phyloP scores from a whole-genome alignment of 2,888 invertebrate genomes.

The Lepidocyrtinus sp. region DNA sequence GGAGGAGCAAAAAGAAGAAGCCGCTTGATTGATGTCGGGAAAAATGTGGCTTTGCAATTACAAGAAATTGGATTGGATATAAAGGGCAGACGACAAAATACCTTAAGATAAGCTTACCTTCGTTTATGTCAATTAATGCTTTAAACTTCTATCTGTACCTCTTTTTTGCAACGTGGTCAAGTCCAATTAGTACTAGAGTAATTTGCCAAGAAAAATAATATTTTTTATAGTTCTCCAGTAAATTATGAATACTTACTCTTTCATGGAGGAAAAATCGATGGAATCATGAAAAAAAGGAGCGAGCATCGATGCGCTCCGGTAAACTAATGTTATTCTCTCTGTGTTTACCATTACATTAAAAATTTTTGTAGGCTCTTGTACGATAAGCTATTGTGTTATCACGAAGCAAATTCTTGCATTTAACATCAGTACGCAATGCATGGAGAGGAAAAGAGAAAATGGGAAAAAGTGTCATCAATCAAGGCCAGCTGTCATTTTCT shows the following conservation, averaged over 20 bases:
- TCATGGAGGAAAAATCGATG: too few relatives aligned
- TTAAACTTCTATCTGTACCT: too few relatives aligned
- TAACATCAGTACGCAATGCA: too few relatives aligned
- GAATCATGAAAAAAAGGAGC: too few relatives aligned
- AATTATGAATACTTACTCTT: too few relatives aligned
- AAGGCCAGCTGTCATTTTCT: slow-evolving; percentile 53
- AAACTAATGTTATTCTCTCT: neutral
- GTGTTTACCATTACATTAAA: too few relatives aligned
- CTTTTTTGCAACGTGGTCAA: slow-evolving; percentile 32
- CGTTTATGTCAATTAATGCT: too few relatives aligned
- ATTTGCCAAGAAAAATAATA: slow-evolving; percentile 5
- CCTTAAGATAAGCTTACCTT: too few relatives aligned
- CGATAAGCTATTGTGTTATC: too few relatives aligned
- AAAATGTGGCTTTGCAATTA: slow-evolving; percentile 45
- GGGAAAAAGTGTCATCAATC: slow-evolving; percentile 54
- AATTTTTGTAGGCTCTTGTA: too few relatives aligned
- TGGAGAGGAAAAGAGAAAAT: slow-evolving; percentile 27
- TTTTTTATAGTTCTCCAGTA: too few relatives aligned
- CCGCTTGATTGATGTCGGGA: slow-evolving; percentile 53
- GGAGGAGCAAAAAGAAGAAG: slow-evolving; percentile 30
- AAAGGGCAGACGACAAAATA: slow-evolving; percentile 24
- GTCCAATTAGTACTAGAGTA: slow-evolving; percentile 1
- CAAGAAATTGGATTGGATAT: neutral
- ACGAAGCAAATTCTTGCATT: neutral
- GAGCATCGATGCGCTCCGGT: slow-evolving; percentile 20